Evolutionary conservation across 1,140 invertebrate genomes (phyloP).

Genomic region (Drosophila pachea): DNA sequence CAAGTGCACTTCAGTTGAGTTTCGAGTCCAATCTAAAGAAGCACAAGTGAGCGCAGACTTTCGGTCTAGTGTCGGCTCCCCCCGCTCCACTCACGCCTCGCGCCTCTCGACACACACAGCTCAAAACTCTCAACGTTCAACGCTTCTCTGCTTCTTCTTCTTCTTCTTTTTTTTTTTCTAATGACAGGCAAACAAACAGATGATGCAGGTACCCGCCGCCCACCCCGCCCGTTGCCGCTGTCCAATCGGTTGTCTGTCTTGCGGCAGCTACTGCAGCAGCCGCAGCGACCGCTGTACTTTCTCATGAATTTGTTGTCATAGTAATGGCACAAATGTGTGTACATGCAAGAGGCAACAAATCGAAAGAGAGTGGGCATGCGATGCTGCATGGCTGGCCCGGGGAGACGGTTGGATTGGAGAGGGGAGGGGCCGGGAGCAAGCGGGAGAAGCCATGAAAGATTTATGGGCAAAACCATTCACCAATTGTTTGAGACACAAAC

Average conservation of each 20-base stretch:
- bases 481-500: constrained; percentile 60
- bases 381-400: constrained; percentile 1
- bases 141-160: constrained; percentile 48
- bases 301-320: constrained; percentile 65
- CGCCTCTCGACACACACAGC: constrained; percentile 36
- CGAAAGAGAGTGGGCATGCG: constrained; percentile 32
- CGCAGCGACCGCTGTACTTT: constrained; percentile 50
- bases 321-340: constrained; percentile 52
- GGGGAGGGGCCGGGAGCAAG: constrained; percentile 14
- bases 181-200: constrained; percentile 76
- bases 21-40: constrained; percentile 76
- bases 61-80: constrained; percentile 70
- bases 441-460: constrained; percentile 56
- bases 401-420: too few relatives aligned
- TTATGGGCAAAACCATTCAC: constrained; percentile 70
- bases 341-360: constrained; percentile 28
- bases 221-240: not conserved
- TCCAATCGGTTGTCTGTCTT: constrained; percentile 24
- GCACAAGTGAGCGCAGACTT: constrained; percentile 75
- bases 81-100: constrained; percentile 32
- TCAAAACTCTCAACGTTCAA: constrained; percentile 43
- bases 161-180: constrained; percentile 59
- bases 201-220: constrained; percentile 39
- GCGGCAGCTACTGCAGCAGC: constrained; percentile 36
- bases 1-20: constrained; percentile 75